These are phyloP conservation scores for Phoenoteleia sp. DNA, from an alignment of 2,888 invertebrate genomes.

Conservation along the genomic window DNA sequence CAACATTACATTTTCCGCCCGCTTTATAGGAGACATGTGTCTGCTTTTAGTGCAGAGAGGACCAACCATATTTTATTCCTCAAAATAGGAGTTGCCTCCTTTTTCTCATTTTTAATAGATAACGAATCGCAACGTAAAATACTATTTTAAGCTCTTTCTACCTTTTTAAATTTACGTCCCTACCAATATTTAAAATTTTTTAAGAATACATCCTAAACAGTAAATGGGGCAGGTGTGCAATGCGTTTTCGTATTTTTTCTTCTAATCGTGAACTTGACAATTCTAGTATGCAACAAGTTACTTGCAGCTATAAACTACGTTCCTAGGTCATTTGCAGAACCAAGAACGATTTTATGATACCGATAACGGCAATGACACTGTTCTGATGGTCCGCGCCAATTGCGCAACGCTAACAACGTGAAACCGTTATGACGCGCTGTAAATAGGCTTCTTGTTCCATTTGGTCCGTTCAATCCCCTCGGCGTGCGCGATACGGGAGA, in stretches of 20 bases:
- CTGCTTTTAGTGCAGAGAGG: too few relatives aligned
- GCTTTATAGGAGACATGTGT: too few relatives aligned
- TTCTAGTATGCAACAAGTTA: constrained; percentile 9
- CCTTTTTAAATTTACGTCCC: too few relatives aligned
- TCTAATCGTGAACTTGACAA: neutral
- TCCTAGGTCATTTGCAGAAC: constrained; percentile 18
- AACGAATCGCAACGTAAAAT: too few relatives aligned
- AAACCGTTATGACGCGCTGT: constrained; percentile 48
- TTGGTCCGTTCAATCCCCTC: constrained; percentile 45
- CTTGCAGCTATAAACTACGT: neutral
- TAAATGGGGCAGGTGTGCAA: neutral
- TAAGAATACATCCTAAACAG: too few relatives aligned
- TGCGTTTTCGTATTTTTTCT: too few relatives aligned
- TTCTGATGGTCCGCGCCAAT: constrained; percentile 50
- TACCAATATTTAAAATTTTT: too few relatives aligned
- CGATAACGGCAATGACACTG: constrained; percentile 54
- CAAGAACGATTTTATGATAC: constrained; percentile 30
- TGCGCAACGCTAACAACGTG: constrained; percentile 37
- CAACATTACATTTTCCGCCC: too few relatives aligned
- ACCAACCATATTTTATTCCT: too few relatives aligned
- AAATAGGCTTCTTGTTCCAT: constrained; percentile 37
- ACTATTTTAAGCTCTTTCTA: neutral
- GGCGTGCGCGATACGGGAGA: constrained; percentile 49
- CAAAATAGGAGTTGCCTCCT: too few relatives aligned
- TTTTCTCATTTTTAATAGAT: too few relatives aligned